A percentile compares a stretch with the other conserved stretches of the same genome.
Conservation (phyloP, 2,797 vertebrate genomes). For the Hemitrygon akajei region DNA sequence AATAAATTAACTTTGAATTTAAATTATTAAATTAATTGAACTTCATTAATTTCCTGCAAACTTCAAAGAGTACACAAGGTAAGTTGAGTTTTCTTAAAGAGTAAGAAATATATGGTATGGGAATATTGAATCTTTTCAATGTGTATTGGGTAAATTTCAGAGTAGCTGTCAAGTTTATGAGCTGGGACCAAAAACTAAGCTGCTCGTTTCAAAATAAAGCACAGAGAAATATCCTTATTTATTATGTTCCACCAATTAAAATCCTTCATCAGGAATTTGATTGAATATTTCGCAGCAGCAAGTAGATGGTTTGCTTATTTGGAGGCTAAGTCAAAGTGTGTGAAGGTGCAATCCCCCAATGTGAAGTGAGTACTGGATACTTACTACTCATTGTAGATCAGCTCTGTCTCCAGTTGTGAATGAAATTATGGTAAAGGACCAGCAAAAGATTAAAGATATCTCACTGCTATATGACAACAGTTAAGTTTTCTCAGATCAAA, state of each 20-base stretch:
- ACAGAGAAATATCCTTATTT: not conserved
- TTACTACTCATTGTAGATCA: not conserved
- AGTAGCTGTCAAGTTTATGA: not conserved
- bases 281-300: not conserved
- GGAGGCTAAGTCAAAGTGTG: not conserved
- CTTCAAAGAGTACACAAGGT: not conserved
- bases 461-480: not conserved
- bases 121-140: not conserved
- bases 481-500: not conserved
- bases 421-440: not conserved
- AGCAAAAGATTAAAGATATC: not conserved
- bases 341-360: not conserved
- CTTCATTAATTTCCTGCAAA: not conserved
- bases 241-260: not conserved
- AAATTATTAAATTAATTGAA: too few species aligned
- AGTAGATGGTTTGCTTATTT: not conserved
- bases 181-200: not conserved
- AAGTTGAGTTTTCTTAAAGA: not conserved
- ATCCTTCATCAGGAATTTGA: too few species aligned
- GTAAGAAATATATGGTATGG: not conserved
- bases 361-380: not conserved
- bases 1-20: too few species aligned
- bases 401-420: not conserved
- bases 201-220: not conserved
- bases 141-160: not conserved